These are phyloP conservation scores for Caenorhabditis macrosperma DNA, from an alignment of 2,888 invertebrate species.

Conservation along the genomic window DNA sequence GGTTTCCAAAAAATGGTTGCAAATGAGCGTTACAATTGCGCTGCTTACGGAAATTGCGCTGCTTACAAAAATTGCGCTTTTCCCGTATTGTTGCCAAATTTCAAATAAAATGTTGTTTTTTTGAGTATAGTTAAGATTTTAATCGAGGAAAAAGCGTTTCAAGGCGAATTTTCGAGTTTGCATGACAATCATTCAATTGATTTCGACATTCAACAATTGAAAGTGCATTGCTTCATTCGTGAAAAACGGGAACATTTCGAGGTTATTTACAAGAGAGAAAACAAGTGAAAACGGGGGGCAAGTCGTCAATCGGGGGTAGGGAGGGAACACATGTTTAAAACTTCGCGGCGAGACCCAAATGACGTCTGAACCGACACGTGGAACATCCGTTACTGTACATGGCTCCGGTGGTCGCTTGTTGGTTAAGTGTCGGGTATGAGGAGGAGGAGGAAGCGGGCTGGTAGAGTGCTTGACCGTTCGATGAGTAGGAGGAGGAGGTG, in stretches of 20 bases:
- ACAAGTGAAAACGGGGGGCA: not conserved
- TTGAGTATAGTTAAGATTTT: too few species aligned
- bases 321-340: not conserved
- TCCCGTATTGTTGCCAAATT: not conserved
- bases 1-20: too few species aligned
- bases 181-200: not conserved
- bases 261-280: not conserved
- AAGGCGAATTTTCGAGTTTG: too few species aligned
- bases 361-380: conserved; percentile 47
- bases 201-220: not conserved
- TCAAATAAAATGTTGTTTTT: too few species aligned
- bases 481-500: conserved; percentile 38
- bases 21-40: too few species aligned
- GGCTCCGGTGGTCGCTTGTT: not conserved
- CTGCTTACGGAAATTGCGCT: not conserved
- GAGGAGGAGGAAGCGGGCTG: conserved; percentile 8
- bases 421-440: conserved; percentile 24
- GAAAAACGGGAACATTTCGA: too few species aligned
- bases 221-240: not conserved
- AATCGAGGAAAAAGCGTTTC: too few species aligned
- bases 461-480: conserved; percentile 42
- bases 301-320: conserved; percentile 8
- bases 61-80: not conserved
- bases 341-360: conserved; percentile 7
- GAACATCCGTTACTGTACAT: conserved; percentile 45